Evolutionary conservation across 2,888 invertebrate genomes (phyloP).

Genomic region (Microctonus aethiopoides): DNA sequence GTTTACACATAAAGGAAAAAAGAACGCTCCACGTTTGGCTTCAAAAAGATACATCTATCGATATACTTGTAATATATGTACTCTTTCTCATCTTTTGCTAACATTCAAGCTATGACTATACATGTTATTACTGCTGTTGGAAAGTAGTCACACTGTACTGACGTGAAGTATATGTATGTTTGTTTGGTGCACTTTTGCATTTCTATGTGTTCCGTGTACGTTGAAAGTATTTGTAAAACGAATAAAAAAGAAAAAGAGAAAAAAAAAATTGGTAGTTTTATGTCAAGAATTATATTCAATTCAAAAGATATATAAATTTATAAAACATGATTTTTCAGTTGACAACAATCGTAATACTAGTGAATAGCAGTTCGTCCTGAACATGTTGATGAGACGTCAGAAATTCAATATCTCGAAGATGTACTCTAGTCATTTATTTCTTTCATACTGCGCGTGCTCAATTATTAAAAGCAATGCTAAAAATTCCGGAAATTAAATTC

Average conservation of each 20-base stretch:
- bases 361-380: not conserved
- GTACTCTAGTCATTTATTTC: conserved; percentile 3
- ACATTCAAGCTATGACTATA: not conserved
- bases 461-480: conserved; percentile 1
- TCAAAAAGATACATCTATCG: not conserved
- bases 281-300: not conserved
- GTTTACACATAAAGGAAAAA: not conserved
- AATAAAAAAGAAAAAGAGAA: not conserved
- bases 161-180: not conserved
- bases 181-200: not conserved
- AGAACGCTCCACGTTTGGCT: not conserved
- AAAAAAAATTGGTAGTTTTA: not conserved
- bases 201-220: not conserved
- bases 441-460: not conserved
- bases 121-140: not conserved
- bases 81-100: not conserved
- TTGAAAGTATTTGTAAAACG: not conserved
- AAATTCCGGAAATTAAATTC: conserved; percentile 8
- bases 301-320: not conserved
- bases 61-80: not conserved
- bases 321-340: not conserved
- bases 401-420: conserved; percentile 3
- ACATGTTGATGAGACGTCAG: not conserved
- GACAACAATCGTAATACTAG: not conserved
- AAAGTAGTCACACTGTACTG: not conserved